Evolutionary conservation across 2,888 invertebrate genomes (phyloP).

Genomic region (Rhyacophila evoluta): DNA sequence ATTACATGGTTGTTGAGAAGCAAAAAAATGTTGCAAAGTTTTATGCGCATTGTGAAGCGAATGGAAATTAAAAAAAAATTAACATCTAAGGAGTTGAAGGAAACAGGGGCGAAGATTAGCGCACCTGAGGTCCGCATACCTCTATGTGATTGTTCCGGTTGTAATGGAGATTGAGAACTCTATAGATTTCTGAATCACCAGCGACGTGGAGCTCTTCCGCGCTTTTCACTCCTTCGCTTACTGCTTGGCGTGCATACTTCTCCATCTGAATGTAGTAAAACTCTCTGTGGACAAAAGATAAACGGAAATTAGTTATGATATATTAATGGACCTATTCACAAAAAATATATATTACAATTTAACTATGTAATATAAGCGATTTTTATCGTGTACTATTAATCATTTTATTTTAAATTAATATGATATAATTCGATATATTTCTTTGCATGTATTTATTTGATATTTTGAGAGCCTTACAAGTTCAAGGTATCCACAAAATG

Average conservation of each 20-base stretch:
- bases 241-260: constrained; percentile 98
- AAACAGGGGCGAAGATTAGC: constrained; percentile 59
- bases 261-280: constrained; percentile 99
- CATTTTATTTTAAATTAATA: too few species aligned
- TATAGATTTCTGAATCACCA: constrained; percentile 96
- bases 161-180: constrained; percentile 98
- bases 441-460: too few species aligned
- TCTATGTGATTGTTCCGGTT: constrained; percentile 97
- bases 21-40: too few species aligned
- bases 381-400: too few species aligned
- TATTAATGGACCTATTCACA: too few species aligned
- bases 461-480: too few species aligned
- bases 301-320: not conserved
- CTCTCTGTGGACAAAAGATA: constrained; percentile 79
- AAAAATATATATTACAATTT: too few species aligned
- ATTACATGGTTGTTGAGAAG: too few species aligned
- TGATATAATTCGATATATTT: too few species aligned
- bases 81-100: not conserved
- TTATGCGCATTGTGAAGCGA: not conserved
- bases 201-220: constrained; percentile 94
- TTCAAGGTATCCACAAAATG: too few species aligned
- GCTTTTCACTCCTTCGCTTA: constrained; percentile 95
- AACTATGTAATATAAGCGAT: too few species aligned
- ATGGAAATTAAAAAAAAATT: not conserved
- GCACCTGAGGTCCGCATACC: constrained; percentile 82